Base-by-base conservation (phyloP, 2,888 invertebrate species). In the Latrodectus hesperus region DNA sequence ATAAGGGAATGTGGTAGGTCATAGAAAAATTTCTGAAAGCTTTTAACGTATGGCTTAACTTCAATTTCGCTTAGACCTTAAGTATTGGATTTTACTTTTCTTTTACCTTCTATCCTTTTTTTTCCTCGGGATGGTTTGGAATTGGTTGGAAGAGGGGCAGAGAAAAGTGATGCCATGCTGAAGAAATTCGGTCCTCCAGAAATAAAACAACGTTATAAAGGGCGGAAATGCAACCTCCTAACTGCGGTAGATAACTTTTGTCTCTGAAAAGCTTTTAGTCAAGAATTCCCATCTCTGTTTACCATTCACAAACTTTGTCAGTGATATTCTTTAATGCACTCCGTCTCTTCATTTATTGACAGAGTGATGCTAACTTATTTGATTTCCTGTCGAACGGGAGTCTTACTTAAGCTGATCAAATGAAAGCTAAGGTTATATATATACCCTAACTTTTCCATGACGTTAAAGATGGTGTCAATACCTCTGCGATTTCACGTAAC, bases 1-100 rank as follows among this genome's bases (percentile, higher is more conserved):
- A 38, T 38, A 38, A 38, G 38, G 38, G 38, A 38, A 38, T 38
- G 38, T 38, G 38, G 38, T 38, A 38, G 38, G 38, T 38, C 38
- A 79, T 49, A 70, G 65, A 38, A 77, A 79, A 79, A 71, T 53
- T 71, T 79, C 49, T 38, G 68, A 82, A 82, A 82, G 74, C 82
- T 82, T 82, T 82, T 82, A 82, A 74, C 82, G 82, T 74, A 68
- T 74, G 55, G 82, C 82, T 74, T 82, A 67, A 65, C 38, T 80
- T 65, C 72, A 49, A 67, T 74, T 82, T 52, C 74, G 74, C 73
- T 75, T 74, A 49, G 64, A 68, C 68, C 67, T 75, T 38, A 65
- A 75, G 82, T 82, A 82, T 82, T 68, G 74, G 73, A 73, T 82
- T 75, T 75, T 74, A 67, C 49, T 82, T 68, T 64, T 53, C 17